Evolutionary conservation across 2,888 invertebrate genomes (phyloP).

Genomic region (Tetramorium bicarinatum): DNA sequence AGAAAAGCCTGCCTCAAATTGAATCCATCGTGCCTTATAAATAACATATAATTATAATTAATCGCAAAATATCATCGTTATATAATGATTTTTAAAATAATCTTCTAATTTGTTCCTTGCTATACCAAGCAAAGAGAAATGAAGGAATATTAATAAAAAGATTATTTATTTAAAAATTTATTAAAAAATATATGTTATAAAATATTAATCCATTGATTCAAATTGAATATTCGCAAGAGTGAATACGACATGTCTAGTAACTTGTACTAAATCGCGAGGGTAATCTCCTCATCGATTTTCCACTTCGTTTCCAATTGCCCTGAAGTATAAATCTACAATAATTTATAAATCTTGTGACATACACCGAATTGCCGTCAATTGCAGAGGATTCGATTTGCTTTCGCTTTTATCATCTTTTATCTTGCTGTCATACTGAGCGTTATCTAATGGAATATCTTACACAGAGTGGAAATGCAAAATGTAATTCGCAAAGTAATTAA

Average conservation of each 20-base stretch:
- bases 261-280: not conserved
- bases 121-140: not conserved
- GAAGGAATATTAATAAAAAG: not conserved
- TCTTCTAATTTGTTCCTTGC: not conserved
- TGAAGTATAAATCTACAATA: conserved; percentile 23
- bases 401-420: conserved; percentile 17
- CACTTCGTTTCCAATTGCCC: not conserved
- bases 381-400: conserved; percentile 36
- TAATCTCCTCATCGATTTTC: conserved; percentile 38
- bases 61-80: not conserved
- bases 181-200: not conserved
- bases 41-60: not conserved
- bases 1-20: not conserved
- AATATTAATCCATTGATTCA: not conserved
- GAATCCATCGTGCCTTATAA: not conserved
- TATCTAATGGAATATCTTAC: not conserved
- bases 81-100: not conserved
- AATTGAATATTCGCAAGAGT: not conserved
- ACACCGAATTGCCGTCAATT: not conserved
- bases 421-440: not conserved
- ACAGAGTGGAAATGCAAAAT: conserved; percentile 4
- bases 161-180: not conserved
- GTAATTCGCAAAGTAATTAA: conserved; percentile 31
- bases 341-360: conserved; percentile 28
- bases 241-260: not conserved